Evolutionary conservation across 2,113 vertebrate genomes (phyloP).

Genomic region (Nettapus auritus): DNA sequence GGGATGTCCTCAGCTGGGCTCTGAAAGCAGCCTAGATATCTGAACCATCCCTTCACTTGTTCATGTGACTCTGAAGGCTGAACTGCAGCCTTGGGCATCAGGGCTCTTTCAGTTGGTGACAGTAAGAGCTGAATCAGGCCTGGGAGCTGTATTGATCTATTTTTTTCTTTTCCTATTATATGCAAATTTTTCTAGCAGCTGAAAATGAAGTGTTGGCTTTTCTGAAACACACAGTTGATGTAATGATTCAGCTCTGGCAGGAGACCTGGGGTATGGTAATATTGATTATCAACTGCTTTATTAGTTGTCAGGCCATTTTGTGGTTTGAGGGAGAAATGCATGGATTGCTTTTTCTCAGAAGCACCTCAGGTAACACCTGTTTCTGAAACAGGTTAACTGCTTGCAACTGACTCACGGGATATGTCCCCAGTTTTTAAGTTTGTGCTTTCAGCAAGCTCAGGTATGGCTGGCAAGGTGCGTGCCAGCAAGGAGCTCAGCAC

Average conservation of each 20-base stretch:
- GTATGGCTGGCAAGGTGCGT: background rate
- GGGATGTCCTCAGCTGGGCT: background rate
- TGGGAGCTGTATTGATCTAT: background rate
- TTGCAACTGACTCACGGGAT: background rate
- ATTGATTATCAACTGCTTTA: background rate
- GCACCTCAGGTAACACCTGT: background rate
- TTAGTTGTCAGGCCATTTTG: background rate
- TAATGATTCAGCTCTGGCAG: background rate
- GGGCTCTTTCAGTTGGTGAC: background rate
- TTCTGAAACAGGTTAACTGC: background rate
- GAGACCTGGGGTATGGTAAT: background rate
- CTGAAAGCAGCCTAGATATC: background rate
- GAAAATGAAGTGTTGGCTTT: background rate
- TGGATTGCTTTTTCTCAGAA: background rate
- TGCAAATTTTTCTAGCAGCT: background rate
- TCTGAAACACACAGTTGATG: background rate
- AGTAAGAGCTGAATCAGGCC: background rate
- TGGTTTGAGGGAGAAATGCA: background rate
- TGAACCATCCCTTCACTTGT: accelerated
- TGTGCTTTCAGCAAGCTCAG: background rate
- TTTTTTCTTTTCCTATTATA: background rate
- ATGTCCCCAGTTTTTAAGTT: background rate
- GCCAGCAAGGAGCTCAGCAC: background rate
- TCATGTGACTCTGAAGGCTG: background rate
- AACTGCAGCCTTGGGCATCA: background rate